A percentile compares a stretch with the other conserved stretches of the same genome.
Evolutionary conservation across 2,113 vertebrate species (phyloP).

Genomic region (Callorhinus ursinus): DNA sequence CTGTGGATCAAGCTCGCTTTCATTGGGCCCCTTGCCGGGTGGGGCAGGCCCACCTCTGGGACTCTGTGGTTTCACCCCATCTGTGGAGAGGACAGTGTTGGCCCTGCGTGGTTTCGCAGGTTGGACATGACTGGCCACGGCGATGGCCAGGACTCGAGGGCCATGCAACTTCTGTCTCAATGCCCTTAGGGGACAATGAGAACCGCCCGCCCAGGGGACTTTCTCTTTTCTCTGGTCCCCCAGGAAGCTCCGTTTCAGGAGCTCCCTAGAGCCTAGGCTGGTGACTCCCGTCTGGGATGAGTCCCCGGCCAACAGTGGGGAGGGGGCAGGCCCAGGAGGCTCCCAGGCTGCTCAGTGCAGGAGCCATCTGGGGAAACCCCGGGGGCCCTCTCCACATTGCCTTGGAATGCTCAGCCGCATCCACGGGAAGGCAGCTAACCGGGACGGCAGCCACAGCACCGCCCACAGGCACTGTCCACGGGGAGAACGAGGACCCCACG

Average conservation of each 20-base stretch:
- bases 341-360: not conserved
- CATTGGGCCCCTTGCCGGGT: fast-evolving
- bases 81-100: fast-evolving
- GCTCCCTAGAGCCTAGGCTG: not conserved
- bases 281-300: no score
- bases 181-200: fast-evolving
- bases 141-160: fast-evolving
- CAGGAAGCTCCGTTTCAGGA: not conserved
- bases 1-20: fast-evolving
- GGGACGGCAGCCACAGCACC: fast-evolving
- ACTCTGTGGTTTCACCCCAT: not conserved
- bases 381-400: fast-evolving
- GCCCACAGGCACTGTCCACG: fast-evolving
- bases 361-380: fast-evolving
- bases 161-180: not conserved
- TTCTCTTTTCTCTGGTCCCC: not conserved
- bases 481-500: fast-evolving
- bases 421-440: fast-evolving
- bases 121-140: fast-evolving
- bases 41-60: not conserved
- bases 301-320: fast-evolving
- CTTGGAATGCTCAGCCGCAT: fast-evolving
- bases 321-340: fast-evolving
- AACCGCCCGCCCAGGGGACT: fast-evolving
- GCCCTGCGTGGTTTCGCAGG: fast-evolving